Base-by-base conservation (phyloP, 2,113 vertebrate species). In the Symphodus melops region DNA sequence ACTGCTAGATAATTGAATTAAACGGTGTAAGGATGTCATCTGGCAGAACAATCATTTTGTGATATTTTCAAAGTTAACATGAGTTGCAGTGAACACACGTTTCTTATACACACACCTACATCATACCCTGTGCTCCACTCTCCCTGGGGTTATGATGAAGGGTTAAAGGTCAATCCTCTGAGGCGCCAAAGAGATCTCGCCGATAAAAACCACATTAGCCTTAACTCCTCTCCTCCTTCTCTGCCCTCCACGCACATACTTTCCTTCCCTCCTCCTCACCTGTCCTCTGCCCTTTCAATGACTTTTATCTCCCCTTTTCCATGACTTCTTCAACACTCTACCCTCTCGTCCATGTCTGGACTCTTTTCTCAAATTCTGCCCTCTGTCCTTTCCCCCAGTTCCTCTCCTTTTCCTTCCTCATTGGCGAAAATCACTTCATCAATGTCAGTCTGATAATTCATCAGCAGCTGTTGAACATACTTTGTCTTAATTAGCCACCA, bases 401-500 rank as follows among this genome's bases (percentile, higher is more conserved):
- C 36, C 20, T 36, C 63, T 28, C 21, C 11, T 44, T 46, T 25
- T 10, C 9, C 48, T 58, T 3, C 65, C 77, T 73, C 59, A 48
- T 5, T 14, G 16, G 42, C 17, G 17, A 48, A 48, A 19, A 17
- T 87, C 77, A 59, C 80, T 82, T 75, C 82, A 80, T 86, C 88
- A 69, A 76, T 79, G 28, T 28, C 82, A 78, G 83, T 89, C 90
- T 88, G 82, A 89, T 89, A 83, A 89, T 89, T 87, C 83, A 89
- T 92, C 90, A 86, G 82, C 86, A 82, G 91, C 91, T 89, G 86
- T 81, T 91, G 81, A 83, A 76, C 14, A 3, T 16, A 79, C 87
- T 91, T 91, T 85, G 77, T 90, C 91, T 90, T 89, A 88, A 91
- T 92, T 92, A 91, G 79, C 59, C 8, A 51, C 25, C 12, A 42